Conservation (phyloP, 2,113 vertebrate species). For the Dicentrarchus labrax region DNA sequence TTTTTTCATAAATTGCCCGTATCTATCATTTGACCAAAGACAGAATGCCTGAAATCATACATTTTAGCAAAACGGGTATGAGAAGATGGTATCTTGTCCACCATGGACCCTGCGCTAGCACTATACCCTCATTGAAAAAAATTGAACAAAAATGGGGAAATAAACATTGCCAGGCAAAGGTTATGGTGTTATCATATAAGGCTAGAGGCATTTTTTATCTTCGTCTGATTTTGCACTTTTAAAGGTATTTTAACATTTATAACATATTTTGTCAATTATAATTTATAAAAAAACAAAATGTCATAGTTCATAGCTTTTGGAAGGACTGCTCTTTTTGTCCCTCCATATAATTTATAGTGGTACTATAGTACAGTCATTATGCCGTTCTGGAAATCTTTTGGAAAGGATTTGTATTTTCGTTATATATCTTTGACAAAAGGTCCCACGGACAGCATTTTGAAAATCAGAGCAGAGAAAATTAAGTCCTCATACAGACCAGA, state of each 20-base stretch:
- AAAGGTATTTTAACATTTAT: neutral
- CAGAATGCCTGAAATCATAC: neutral
- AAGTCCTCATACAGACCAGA: neutral
- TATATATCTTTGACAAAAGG: neutral
- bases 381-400: neutral
- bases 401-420: neutral
- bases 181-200: neutral
- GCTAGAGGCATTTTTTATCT: neutral
- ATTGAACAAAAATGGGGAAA: neutral
- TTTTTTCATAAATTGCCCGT: neutral
- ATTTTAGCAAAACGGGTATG: neutral
- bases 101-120: neutral
- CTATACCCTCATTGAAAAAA: neutral
- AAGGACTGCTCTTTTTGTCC: neutral
- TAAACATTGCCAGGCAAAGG: neutral
- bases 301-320: neutral
- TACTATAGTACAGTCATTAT: neutral
- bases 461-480: neutral
- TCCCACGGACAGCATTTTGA: neutral
- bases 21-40: slow-evolving; percentile 26
- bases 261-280: neutral
- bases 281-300: neutral
- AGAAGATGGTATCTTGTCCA: neutral
- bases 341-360: neutral
- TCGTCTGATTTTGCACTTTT: neutral